phyloP scores from a whole-genome alignment of 2,888 invertebrate species.

The Elmis aenea region DNA sequence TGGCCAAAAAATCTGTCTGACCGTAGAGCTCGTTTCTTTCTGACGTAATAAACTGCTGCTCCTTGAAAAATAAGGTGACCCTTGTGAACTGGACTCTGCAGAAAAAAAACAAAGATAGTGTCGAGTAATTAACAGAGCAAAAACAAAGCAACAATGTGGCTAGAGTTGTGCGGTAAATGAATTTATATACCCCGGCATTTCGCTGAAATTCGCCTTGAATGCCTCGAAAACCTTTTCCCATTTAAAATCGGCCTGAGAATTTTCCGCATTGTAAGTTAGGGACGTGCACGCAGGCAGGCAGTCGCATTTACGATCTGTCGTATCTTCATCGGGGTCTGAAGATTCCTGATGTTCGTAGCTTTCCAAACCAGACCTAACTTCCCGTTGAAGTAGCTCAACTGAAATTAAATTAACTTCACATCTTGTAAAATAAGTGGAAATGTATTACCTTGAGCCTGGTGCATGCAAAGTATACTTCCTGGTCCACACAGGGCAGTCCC shows the following conservation, averaged over 20 bases:
- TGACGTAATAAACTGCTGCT: constrained; percentile 55
- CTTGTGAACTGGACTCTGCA: constrained; percentile 54
- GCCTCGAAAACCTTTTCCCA: constrained; percentile 57
- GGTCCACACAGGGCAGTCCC: constrained; percentile 55
- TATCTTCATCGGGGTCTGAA: constrained; percentile 28
- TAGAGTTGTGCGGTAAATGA: background rate
- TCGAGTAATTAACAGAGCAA: background rate
- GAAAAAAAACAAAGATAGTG: constrained; percentile 22
- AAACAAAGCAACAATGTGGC: background rate
- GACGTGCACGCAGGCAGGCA: constrained; percentile 65
- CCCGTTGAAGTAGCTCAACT: constrained; percentile 53
- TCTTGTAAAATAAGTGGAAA: background rate
- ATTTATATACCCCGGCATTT: constrained; percentile 39
- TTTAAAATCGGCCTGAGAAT: constrained; percentile 65
- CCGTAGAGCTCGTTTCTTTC: constrained; percentile 56
- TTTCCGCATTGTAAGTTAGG: constrained; percentile 66
- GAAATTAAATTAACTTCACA: constrained; percentile 13
- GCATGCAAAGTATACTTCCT: constrained; percentile 52
- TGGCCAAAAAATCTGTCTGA: constrained; percentile 53
- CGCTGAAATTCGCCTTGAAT: constrained; percentile 44
- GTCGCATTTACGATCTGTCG: no score
- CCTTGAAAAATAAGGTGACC: constrained; percentile 67
- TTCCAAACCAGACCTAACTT: constrained; percentile 47
- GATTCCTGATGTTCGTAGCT: constrained; percentile 15
- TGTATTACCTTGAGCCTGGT: constrained; percentile 52